Percentiles rank a stretch among this genome's conserved stretches.
Evolutionary conservation across 2,797 vertebrate genomes (phyloP).

Genomic region (Dicrostonyx torquatus): DNA sequence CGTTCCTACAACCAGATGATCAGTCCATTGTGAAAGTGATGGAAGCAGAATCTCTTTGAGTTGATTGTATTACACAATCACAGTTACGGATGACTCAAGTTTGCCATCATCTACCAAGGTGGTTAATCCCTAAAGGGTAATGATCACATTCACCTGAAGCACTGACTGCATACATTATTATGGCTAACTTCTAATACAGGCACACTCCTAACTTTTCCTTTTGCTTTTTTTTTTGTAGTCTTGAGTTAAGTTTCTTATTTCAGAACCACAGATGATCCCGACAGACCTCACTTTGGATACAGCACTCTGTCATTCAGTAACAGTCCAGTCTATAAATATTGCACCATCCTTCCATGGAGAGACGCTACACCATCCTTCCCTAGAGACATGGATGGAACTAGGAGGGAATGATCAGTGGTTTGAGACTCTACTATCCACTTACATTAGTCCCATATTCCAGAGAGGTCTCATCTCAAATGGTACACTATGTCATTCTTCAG

Average conservation of each 20-base stretch:
- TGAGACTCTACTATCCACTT: background rate
- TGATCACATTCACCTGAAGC: background rate
- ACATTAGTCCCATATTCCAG: background rate
- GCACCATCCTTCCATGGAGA: background rate
- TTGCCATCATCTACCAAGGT: background rate
- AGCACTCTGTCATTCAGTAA: background rate
- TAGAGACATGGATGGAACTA: background rate
- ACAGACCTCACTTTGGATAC: background rate
- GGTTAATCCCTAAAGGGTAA: background rate
- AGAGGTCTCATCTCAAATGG: background rate
- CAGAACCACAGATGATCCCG: background rate
- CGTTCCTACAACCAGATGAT: conserved; percentile 43
- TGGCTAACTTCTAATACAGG: background rate
- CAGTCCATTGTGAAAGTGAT: conserved; percentile 27
- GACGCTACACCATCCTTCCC: background rate
- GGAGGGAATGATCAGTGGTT: background rate
- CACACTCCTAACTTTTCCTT: background rate
- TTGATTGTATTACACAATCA: conserved; percentile 1
- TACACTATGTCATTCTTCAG: background rate
- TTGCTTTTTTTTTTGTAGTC: background rate
- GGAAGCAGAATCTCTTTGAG: background rate
- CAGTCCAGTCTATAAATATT: background rate
- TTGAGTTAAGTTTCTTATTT: conserved; percentile 14
- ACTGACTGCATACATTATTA: background rate
- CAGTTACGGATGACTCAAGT: background rate